Evolutionary conservation across 2,113 vertebrate species (phyloP).

Genomic region (Alouatta palliata): DNA sequence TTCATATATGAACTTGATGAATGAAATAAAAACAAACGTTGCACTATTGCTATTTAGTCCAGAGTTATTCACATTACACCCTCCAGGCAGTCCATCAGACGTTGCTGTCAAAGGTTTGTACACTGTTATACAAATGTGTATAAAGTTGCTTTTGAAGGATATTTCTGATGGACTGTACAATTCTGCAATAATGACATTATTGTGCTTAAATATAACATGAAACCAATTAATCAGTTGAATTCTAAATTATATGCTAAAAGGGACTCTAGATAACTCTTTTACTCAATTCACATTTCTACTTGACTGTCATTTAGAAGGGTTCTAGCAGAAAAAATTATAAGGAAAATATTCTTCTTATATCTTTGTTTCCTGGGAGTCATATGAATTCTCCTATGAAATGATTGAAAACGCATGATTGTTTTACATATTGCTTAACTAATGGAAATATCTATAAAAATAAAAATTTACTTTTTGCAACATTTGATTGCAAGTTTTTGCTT

Average conservation of each 20-base stretch:
- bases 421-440: neutral
- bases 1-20: neutral
- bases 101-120: neutral
- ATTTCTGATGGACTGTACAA: neutral
- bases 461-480: neutral
- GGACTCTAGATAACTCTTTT: neutral
- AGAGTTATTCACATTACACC: neutral
- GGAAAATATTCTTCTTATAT: neutral
- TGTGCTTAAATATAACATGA: conserved; percentile 22
- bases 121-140: neutral
- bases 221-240: conserved; percentile 27
- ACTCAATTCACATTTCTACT: neutral
- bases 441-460: neutral
- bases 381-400: neutral
- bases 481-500: neutral
- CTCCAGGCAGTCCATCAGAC: neutral
- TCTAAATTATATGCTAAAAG: conserved; percentile 31
- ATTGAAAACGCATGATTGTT: neutral
- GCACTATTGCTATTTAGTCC: neutral
- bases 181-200: neutral
- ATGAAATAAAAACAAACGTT: neutral
- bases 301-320: neutral
- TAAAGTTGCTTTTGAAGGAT: neutral
- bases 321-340: neutral
- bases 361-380: neutral